Base-by-base conservation (phyloP, 1,140 invertebrate genomes). In the Heterodera carotae region DNA sequence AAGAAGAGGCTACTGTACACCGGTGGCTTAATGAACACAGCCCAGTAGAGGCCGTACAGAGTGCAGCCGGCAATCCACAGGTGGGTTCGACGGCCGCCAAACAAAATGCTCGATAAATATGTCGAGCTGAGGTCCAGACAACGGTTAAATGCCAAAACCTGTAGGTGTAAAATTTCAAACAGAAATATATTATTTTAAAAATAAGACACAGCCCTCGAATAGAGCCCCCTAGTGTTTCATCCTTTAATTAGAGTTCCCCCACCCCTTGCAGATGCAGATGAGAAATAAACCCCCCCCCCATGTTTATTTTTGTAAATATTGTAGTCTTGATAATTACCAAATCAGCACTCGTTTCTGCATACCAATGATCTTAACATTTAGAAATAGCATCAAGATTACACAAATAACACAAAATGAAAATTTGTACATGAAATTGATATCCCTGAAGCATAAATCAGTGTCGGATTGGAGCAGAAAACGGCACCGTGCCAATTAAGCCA, bases 1-100 rank as follows among this genome's bases (percentile, higher is more conserved):
- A 76, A 76, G 48, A 75, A 36, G 7, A 76, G 71, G 66, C 75
- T 74, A 25, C 29, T 74, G n/a, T 75, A 76, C n/a, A 60, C 7
- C 25, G 53, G 22, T 12, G 75, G 31, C n/a, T 76, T 76, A 8
- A 27, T 29, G 60, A 76, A 76, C 22, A 75, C 36, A n/a, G 33
- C 12, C 73, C 73, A 75, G 33, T 59, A 75, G n/a, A 59, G 2
- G 10, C n/a, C 73, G 53, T 66, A 75, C 68, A 62, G 2, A 22
- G 60, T 22, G 31, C 39, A 75, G 22, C 39, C 33, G 36, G 10
- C 12, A 29, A 75, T 2, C 73, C 73, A 75, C 8, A 75, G 8
- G 27, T 29, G 2, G 15, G 31, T 33, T 2, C 68, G 68, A 36
- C 39, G 39, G 27, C 71, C 43, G 36, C 22, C 29, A 27, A 76